A percentile compares a stretch with the other conserved stretches of the same genome.
Evolutionary conservation across 2,888 invertebrate species (phyloP).

Genomic region (Arenicola marina): DNA sequence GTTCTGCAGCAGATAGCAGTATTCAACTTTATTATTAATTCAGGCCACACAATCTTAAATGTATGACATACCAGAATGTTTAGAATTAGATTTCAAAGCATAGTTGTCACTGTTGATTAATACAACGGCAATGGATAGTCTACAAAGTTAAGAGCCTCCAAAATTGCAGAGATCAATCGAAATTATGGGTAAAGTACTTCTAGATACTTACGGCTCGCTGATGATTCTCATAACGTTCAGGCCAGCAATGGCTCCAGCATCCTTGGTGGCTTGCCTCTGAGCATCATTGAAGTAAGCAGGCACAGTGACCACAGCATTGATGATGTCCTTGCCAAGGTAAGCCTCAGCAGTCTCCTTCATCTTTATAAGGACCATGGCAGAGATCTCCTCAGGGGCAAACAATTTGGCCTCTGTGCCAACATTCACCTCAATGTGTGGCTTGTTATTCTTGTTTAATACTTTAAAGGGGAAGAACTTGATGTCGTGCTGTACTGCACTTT

Average conservation of each 20-base stretch:
- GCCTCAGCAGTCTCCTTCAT: conserved; percentile 99
- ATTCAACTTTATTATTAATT: too few species aligned
- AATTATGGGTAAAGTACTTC: too few species aligned
- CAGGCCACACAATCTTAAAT: too few species aligned
- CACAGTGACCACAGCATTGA: conserved; percentile 89
- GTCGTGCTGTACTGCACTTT: conserved; percentile 89
- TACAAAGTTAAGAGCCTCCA: too few species aligned
- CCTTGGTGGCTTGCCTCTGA: conserved; percentile 98
- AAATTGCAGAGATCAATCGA: too few species aligned
- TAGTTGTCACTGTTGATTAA: too few species aligned
- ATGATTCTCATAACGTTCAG: conserved; percentile 93
- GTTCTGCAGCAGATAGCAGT: conserved; percentile 66
- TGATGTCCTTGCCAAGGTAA: conserved; percentile 91
- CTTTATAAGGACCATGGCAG: conserved; percentile 96
- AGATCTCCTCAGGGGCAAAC: conserved; percentile 98
- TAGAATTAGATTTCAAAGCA: too few species aligned
- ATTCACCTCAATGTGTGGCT: conserved; percentile 83
- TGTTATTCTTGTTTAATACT: conserved; percentile 80
- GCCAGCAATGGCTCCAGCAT: conserved; percentile 94
- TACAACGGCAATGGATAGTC: too few species aligned
- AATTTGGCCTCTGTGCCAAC: conserved; percentile 33
- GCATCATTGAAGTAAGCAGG: conserved; percentile 99
- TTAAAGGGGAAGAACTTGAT: conserved; percentile 98
- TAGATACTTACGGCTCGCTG: conserved; percentile 74
- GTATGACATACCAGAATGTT: too few species aligned